These are phyloP conservation scores for Chelon labrosus DNA, from an alignment of 2,797 vertebrate genomes.

Conservation along the genomic window DNA sequence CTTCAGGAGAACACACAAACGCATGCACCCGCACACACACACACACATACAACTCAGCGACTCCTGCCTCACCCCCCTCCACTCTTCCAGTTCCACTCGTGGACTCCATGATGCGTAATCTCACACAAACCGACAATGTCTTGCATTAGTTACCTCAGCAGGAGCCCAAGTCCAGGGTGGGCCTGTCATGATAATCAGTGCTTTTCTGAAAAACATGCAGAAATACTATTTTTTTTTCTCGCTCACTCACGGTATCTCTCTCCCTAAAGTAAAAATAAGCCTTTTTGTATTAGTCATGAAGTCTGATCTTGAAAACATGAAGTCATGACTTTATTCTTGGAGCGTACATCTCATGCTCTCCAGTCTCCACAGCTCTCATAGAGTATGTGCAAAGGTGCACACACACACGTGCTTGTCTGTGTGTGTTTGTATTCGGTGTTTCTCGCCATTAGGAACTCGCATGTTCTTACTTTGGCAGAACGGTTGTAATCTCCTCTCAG, in stretches of 20 bases:
- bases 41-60: slow-evolving; percentile 39
- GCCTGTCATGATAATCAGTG: slow-evolving; percentile 68
- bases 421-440: slow-evolving; percentile 61
- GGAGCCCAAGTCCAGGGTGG: slow-evolving; percentile 54
- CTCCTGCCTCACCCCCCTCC: slow-evolving; percentile 42
- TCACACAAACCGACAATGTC: slow-evolving; percentile 76
- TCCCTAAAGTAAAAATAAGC: slow-evolving; percentile 52
- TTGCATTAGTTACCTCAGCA: slow-evolving; percentile 69
- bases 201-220: slow-evolving; percentile 53
- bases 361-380: slow-evolving; percentile 3
- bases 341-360: slow-evolving; percentile 16
- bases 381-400: slow-evolving; percentile 28
- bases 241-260: slow-evolving; percentile 23
- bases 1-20: slow-evolving; percentile 45
- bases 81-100: slow-evolving; percentile 43
- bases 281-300: slow-evolving; percentile 47
- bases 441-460: slow-evolving; percentile 75
- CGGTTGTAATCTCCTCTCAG: slow-evolving; percentile 82
- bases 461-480: slow-evolving; percentile 80
- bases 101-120: slow-evolving; percentile 71
- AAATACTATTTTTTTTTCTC: slow-evolving; percentile 37
- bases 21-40: slow-evolving; percentile 43
- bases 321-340: slow-evolving; percentile 39
- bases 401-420: slow-evolving; percentile 28
- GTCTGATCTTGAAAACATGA: slow-evolving; percentile 31